Base-by-base conservation (phyloP, 2,888 invertebrate species). In the Caenorhabditis afra region DNA sequence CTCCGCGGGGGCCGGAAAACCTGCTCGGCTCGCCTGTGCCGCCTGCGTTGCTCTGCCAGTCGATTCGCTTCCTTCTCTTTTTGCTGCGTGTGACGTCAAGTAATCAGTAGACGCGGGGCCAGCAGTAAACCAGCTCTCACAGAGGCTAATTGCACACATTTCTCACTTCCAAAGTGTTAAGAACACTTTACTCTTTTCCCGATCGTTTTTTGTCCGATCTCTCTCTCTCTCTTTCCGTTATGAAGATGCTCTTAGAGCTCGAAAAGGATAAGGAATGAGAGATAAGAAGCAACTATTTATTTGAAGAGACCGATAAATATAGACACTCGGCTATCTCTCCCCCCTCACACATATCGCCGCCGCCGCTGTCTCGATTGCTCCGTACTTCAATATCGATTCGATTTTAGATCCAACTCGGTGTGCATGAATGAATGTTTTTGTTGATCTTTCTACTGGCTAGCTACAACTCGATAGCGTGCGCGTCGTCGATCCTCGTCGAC, bases 401-500 rank as follows among this genome's bases (percentile, higher is more conserved):
- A 3, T 10, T 41, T 16, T 59, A 71, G 70, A 64, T 59, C 22
- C 59, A 68, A 68, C 53, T 68, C 68, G 68, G 68, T 68, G 59
- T 73, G 71, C 55, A 79, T 79, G 73, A 73, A 79, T 79, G 79
- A 79, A 79, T 79, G 79, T 73, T 73, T 79, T 74, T 79, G 68
- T 70, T 79, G 79, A 74, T 74, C 45, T 65, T 67, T 74, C 74
- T 79, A 79, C 64, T 74, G 79, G 74, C 74, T 79, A 79, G 74
- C 70, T 80, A 66, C 61, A 70, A 70, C 47, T 76, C 65, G 61
- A 64, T 75, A 57, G 62, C 70, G 44, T 59, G 74, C 37, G 66
- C 79, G n/a, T 87, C 86, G 39, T 85, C 86, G 57, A 82, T 87
- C 35, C 74, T 81, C 37, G 80, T 87, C 57, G 87, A 87, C 67